Base-by-base conservation (phyloP, 2,888 invertebrate species). In the Sarcophaga variegata region DNA sequence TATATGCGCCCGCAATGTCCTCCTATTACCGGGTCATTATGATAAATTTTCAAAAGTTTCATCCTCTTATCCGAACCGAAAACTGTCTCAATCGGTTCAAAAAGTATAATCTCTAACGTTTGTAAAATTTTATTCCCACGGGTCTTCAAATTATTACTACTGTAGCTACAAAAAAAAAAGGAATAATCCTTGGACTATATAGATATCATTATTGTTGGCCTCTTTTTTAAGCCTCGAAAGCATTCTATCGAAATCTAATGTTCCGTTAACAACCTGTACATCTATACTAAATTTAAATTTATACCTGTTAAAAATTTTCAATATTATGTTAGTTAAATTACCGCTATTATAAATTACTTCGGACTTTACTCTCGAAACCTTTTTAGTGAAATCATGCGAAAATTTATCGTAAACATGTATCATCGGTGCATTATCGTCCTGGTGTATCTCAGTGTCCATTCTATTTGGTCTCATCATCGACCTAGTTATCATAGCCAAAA, bases 211-310 rank as follows among this genome's bases (percentile, higher is more conserved):
- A 72, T 84, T 79, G 64, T n/a, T 69, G 78, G 67, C 70, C 74
- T 47, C 27, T n/a, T 2, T 71, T 59, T 77, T 14, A 10, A 83
- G 71, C 71, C 77, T 83, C 81, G n/a, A 81, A 81, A 81, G 81
- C 75, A 76, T 79, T 8, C 77, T 22, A n/a, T 74, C 83, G 67
- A 82, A 83, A 70, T 75, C 72, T 59, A 71, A 54, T 85, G 62
- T 74, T 87, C 47, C 80, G 83, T 88, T 85, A 78, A 60, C 77
- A 66, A 78, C 62, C 12, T 80, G 59, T 25, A 78, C 27, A 78
- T 54, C 22, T 70, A 67, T 14, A 27, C 10, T 10, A 63, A 54
- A 25, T 62, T 75, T 76, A 3, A 66, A 45, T 77, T 83, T 77
- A 54, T 60, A 63, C 70, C 27, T 62, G 59, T 83, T 59, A 11